These are phyloP conservation scores for Delia radicum DNA, from an alignment of 1,140 invertebrate species.

Conservation along the genomic window DNA sequence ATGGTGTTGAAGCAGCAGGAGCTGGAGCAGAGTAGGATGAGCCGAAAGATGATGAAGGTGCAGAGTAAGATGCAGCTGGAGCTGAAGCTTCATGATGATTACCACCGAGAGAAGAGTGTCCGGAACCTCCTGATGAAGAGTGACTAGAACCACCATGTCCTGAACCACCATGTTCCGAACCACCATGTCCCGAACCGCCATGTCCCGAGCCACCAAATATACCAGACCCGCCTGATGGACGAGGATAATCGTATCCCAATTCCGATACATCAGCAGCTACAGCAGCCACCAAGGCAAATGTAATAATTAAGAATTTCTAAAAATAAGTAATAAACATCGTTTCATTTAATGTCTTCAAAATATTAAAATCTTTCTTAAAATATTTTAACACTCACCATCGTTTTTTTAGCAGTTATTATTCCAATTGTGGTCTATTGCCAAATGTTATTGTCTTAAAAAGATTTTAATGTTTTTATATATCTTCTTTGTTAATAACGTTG, in stretches of 20 bases:
- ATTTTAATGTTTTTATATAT: constrained; percentile 14
- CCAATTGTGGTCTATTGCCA: background rate
- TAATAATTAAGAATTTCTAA: background rate
- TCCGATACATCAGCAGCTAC: background rate
- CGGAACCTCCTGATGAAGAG: background rate
- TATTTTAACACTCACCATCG: background rate
- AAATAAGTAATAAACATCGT: background rate
- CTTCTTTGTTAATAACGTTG: background rate
- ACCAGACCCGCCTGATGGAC: background rate
- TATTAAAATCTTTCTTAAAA: no score
- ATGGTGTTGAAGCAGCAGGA: no score
- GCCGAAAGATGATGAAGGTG: no score
- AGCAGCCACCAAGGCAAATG: background rate
- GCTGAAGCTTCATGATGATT: background rate
- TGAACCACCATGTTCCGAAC: background rate
- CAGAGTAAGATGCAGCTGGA: no score
- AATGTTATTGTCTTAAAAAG: background rate
- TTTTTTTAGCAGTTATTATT: constrained; percentile 9
- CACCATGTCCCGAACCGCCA: background rate
- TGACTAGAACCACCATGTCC: background rate
- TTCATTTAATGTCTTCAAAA: background rate
- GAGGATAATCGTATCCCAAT: constrained; percentile 7
- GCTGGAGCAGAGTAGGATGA: no score
- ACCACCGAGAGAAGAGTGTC: background rate
- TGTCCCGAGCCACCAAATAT: background rate